These are phyloP conservation scores for Cyrtonyx montezumae DNA, from an alignment of 2,113 vertebrate species.

Conservation along the genomic window DNA sequence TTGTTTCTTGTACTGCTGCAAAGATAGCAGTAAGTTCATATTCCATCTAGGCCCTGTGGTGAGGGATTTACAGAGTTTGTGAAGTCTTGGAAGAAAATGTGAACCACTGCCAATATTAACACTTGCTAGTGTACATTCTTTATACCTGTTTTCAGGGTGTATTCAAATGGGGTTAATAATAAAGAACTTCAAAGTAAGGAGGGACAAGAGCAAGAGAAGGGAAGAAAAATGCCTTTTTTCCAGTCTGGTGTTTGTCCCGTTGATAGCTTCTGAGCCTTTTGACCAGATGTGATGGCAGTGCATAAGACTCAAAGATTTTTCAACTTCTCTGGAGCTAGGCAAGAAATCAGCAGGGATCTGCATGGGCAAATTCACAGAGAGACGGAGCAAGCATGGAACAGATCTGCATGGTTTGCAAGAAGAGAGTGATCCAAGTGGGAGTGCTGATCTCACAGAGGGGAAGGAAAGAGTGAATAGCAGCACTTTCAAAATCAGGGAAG, in stretches of 20 bases:
- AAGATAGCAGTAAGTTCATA: slow-evolving; percentile 22
- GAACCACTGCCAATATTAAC: slow-evolving; percentile 51
- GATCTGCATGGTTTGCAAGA: neutral
- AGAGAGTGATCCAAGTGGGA: neutral
- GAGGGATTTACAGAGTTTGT: slow-evolving; percentile 16
- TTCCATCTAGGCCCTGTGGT: neutral
- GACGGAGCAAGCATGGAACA: neutral
- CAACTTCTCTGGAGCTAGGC: neutral
- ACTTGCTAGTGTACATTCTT: slow-evolving; percentile 39
- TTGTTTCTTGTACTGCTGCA: slow-evolving; percentile 29
- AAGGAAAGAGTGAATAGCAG: neutral
- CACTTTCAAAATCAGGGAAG: neutral
- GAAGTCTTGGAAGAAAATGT: slow-evolving; percentile 51
- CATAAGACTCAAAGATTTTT: neutral
- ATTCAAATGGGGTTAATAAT: slow-evolving; percentile 15
- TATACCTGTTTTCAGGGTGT: slow-evolving; percentile 50
- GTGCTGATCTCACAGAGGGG: neutral
- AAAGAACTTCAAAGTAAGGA: neutral
- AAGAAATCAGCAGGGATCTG: fast-evolving
- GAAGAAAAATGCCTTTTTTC: neutral
- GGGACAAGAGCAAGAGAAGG: neutral
- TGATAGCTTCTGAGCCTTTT: slow-evolving; percentile 2
- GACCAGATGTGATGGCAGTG: neutral
- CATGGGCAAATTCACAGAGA: neutral
- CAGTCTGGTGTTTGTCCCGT: neutral